Evolutionary conservation across 2,113 vertebrate species (phyloP), one percentile per base, ranked within the genome.

Genomic region (Lipotes vexillifer): DNA sequence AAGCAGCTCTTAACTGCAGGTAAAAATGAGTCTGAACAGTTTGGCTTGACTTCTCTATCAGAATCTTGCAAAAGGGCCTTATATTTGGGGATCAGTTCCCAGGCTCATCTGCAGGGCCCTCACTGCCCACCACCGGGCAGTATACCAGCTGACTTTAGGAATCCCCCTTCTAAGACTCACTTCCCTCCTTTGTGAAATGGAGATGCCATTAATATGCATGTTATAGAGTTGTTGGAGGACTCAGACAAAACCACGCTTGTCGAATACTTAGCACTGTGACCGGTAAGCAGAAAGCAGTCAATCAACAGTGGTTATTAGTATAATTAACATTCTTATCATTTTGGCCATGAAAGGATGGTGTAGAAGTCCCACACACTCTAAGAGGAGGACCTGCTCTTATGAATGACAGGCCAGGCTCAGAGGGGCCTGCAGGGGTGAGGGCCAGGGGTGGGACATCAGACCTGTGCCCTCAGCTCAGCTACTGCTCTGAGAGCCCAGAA

Each of bases 11-110:
- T 96, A 84, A 72, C 44, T 78, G 44, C 14, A 59, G 36, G 38
- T 80, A 85, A 66, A 96, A 88, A 90, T 85, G 61, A 90, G 69
- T 38, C 38, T 61, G n/a, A 95, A 90, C 59, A 49, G 71, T 69
- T 80, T 90, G 88, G 63, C 52, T 95, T 55, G 13, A 84, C 71
- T 77, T 94, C 27, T 84, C 77, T 61, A 4, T 20, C 11, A 44
- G 88, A 61, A 46, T 55, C 44, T 85, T 78, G 17, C 12, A 31
- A 68, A 31, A 78, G 83, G 59, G 20, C n/a, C 49, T 78, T 59
- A 20, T 12, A 4, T 44, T 36, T 89, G 29, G 12, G 11, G 23
- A 4, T 41, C 36, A 46, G 13, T 75, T 78, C 59, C 36, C 36
- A 61, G 57, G 14, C 44, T 57, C 57, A 59, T 52, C 20, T 33